These are phyloP conservation scores for Pyrgilauda ruficollis DNA, from an alignment of 2,113 vertebrate species.

Conservation along the genomic window DNA sequence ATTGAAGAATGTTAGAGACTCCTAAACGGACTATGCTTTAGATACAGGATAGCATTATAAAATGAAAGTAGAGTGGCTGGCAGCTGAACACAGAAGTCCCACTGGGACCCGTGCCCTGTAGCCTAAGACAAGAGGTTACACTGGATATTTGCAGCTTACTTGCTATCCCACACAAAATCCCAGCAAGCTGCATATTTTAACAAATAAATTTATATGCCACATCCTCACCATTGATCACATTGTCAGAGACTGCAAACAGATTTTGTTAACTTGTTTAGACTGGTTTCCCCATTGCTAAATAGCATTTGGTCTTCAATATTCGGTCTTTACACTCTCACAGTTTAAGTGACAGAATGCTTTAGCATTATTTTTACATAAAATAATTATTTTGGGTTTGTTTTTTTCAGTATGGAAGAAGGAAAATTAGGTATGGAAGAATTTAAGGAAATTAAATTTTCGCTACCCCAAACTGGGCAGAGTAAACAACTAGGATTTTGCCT, in stretches of 20 bases:
- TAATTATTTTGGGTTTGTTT: background rate
- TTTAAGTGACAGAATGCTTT: background rate
- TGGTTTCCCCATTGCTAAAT: background rate
- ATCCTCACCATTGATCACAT: constrained; percentile 5
- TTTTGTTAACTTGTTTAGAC: background rate
- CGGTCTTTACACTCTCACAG: background rate
- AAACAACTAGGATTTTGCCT: background rate
- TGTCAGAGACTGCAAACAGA: background rate
- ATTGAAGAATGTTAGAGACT: background rate
- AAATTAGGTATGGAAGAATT: background rate
- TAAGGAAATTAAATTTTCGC: constrained; percentile 22
- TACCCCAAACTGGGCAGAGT: background rate
- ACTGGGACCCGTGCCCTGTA: background rate
- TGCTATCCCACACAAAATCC: background rate
- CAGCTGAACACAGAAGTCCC: background rate
- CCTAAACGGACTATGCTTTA: background rate
- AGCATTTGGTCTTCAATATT: background rate
- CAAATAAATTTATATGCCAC: background rate
- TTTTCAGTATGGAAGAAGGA: background rate
- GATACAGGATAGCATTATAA: background rate
- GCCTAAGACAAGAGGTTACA: background rate
- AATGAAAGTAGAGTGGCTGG: background rate
- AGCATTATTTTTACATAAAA: background rate
- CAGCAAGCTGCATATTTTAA: background rate
- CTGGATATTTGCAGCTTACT: background rate